A percentile compares a stretch with the other conserved stretches of the same genome.
phyloP scores from a whole-genome alignment of 2,797 vertebrate genomes.

The Loris lydekkerianus region DNA sequence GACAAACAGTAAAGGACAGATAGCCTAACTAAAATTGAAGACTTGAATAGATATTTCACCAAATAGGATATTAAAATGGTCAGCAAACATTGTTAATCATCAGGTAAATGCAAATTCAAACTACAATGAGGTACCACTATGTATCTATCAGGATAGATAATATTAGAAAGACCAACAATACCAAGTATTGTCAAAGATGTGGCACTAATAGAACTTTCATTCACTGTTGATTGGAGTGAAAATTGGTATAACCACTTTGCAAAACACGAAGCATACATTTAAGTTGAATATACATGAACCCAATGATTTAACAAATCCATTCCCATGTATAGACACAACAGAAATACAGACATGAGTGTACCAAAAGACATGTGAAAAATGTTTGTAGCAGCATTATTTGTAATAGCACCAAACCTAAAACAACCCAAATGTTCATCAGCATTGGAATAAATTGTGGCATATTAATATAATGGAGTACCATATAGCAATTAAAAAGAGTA shows the following conservation, averaged over 20 bases:
- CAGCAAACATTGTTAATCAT: not conserved
- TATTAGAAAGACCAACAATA: conserved; percentile 25
- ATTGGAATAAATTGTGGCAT: conserved; percentile 20
- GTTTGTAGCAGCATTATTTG: not conserved
- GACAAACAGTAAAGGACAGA: not conserved
- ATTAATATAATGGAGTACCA: not conserved
- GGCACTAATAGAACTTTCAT: not conserved
- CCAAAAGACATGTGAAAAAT: conserved; percentile 21
- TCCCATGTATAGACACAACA: not conserved
- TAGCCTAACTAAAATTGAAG: not conserved
- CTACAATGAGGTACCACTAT: not conserved
- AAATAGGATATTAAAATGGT: conserved; percentile 28
- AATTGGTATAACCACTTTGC: conserved; percentile 36
- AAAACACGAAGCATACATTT: conserved; percentile 29
- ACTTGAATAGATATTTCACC: not conserved
- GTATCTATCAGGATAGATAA: not conserved
- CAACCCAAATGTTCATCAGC: conserved; percentile 8
- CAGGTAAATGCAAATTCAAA: conserved; percentile 52
- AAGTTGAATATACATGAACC: conserved; percentile 29
- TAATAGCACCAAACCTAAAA: conserved; percentile 27
- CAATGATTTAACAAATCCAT: not conserved
- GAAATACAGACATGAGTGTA: not conserved
- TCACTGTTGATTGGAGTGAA: conserved; percentile 1
- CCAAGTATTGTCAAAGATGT: not conserved
- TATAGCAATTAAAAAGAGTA: conserved; percentile 15